Percentiles rank a stretch among this genome's conserved stretches.
These are phyloP conservation scores for Cygnus atratus DNA, from an alignment of 2,113 vertebrate genomes.

Conservation along the genomic window DNA sequence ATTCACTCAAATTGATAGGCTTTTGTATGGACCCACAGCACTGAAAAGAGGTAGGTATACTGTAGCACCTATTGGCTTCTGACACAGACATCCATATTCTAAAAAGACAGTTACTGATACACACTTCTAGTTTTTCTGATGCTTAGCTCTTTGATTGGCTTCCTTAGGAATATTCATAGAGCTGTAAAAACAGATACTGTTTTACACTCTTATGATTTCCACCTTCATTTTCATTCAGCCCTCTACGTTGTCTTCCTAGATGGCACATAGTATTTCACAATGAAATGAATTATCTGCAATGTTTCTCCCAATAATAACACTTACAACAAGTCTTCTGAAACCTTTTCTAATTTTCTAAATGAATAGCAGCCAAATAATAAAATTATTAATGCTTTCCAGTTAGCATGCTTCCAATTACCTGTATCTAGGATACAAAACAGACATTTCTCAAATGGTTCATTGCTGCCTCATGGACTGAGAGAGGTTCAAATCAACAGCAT, in stretches of 20 bases:
- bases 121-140: neutral
- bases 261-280: neutral
- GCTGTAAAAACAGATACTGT: neutral
- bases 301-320: neutral
- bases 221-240: neutral
- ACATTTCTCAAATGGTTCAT: neutral
- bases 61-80: neutral
- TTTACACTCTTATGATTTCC: fast-evolving
- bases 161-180: neutral
- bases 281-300: neutral
- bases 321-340: neutral
- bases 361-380: neutral
- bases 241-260: neutral
- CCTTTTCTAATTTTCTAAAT: neutral
- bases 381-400: neutral
- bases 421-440: neutral
- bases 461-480: neutral
- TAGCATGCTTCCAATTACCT: too few species aligned
- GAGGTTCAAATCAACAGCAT: neutral
- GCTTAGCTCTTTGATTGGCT: neutral
- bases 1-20: neutral
- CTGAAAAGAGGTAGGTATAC: neutral
- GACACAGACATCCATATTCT: neutral
- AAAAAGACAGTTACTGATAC: neutral
- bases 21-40: neutral